phyloP scores from a whole-genome alignment of 2,113 vertebrate genomes.

The Tautogolabrus adspersus region DNA sequence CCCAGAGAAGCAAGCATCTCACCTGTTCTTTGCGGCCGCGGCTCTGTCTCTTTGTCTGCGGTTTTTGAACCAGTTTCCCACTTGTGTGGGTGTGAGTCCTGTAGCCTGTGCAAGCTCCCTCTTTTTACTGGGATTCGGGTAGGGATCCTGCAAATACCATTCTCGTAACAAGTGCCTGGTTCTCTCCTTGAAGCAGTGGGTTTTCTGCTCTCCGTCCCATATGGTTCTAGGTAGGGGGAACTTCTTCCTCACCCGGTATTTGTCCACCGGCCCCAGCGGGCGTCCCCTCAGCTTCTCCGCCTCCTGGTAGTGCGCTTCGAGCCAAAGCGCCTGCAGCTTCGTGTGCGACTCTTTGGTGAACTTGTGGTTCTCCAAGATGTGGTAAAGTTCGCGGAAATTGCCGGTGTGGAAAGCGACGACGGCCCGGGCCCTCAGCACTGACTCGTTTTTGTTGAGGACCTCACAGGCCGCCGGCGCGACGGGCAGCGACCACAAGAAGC shows the following conservation, averaged over 20 bases:
- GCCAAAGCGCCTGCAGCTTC: conserved; percentile 98
- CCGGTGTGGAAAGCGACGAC: conserved; percentile 98
- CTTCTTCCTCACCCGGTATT: conserved; percentile 99
- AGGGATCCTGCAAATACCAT: conserved; percentile 99
- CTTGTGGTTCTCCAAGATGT: conserved; percentile 98
- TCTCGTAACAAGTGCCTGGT: conserved; percentile 97
- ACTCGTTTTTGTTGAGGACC: conserved; percentile 98
- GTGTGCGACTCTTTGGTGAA: conserved; percentile 99
- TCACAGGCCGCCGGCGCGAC: conserved; percentile 98
- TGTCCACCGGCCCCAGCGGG: conserved; percentile 98
- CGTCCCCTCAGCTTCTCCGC: conserved; percentile 98
- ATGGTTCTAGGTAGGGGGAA: conserved; percentile 98
- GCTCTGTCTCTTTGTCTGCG: conserved; percentile 98
- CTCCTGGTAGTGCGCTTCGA: conserved; percentile 99
- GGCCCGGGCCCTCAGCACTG: conserved; percentile 94
- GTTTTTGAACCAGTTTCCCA: conserved; percentile 99
- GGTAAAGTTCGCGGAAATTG: conserved; percentile 98
- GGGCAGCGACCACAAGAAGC: conserved; percentile 99
- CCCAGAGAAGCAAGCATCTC: conserved; percentile 44
- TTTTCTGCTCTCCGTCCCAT: conserved; percentile 99
- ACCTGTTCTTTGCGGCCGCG: conserved; percentile 99
- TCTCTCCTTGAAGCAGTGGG: conserved; percentile 99
- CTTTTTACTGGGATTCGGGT: conserved; percentile 99
- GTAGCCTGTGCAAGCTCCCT: conserved; percentile 98
- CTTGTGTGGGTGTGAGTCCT: conserved; percentile 99